Conservation (phyloP, 2,888 invertebrate genomes). For the Galerucella calmariensis region DNA sequence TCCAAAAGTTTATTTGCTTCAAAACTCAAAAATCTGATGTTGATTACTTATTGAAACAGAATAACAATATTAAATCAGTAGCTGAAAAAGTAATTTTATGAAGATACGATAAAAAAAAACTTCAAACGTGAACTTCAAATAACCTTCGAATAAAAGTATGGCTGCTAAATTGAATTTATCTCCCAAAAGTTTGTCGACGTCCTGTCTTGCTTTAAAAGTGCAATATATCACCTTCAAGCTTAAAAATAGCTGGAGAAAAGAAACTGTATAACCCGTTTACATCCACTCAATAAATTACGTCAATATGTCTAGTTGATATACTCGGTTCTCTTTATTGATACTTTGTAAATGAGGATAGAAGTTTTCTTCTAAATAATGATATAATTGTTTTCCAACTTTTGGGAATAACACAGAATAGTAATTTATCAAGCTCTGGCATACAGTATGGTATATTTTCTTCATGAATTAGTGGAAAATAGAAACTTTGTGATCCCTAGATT, state of each 20-base stretch:
- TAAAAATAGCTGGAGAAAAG: constrained; percentile 14
- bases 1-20: too few species aligned
- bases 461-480: too few species aligned
- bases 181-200: constrained; percentile 13
- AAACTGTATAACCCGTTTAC: constrained; percentile 12
- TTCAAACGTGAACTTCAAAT: background rate
- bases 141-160: constrained; percentile 8
- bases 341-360: too few species aligned
- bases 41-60: too few species aligned
- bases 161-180: constrained; percentile 21
- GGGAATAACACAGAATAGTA: too few species aligned
- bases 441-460: too few species aligned
- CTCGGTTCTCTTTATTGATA: background rate
- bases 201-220: constrained; percentile 13
- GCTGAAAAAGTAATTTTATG: background rate
- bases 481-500: too few species aligned
- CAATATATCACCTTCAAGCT: constrained; percentile 23
- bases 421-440: too few species aligned
- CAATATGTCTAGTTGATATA: background rate
- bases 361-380: too few species aligned
- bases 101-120: background rate
- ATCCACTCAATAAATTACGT: constrained; percentile 21
- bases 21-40: too few species aligned
- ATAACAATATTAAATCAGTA: background rate
- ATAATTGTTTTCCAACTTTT: too few species aligned